These are phyloP conservation scores for Anorthoa munda DNA, from an alignment of 2,888 invertebrate species.

Conservation along the genomic window DNA sequence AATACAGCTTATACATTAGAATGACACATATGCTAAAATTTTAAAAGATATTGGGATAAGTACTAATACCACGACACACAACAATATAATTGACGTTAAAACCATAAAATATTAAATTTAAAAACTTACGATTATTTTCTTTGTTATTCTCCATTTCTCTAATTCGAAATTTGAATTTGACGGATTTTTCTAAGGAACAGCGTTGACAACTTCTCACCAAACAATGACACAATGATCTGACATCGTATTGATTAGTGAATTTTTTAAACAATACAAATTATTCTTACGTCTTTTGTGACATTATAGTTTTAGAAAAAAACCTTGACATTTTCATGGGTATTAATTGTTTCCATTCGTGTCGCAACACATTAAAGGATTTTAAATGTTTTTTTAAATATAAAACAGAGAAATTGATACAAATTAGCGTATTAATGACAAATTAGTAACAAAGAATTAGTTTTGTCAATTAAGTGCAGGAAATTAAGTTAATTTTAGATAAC, in stretches of 20 bases:
- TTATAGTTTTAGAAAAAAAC: neutral
- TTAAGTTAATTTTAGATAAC: too few species aligned
- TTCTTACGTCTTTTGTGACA: constrained; percentile 2
- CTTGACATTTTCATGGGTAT: neutral
- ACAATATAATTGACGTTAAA: too few species aligned
- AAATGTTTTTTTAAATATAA: constrained; percentile 4
- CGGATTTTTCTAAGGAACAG: too few species aligned
- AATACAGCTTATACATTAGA: too few species aligned
- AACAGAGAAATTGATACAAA: neutral
- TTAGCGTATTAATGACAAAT: constrained; percentile 1
- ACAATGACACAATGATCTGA: neutral
- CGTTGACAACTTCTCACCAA: neutral
- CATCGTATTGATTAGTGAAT: neutral
- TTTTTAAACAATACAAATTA: neutral
- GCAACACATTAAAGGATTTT: neutral
- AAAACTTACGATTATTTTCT: constrained; percentile 13
- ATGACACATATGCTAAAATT: too few species aligned
- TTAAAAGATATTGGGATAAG: too few species aligned
- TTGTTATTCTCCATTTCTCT: neutral
- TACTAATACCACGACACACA: too few species aligned
- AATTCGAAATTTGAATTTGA: too few species aligned
- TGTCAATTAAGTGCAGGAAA: constrained; percentile 2
- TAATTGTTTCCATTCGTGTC: neutral
- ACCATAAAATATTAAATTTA: neutral
- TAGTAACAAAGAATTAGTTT: neutral